Base-by-base conservation (phyloP, 2,113 vertebrate genomes). In the Todiramphus saurophagus region DNA sequence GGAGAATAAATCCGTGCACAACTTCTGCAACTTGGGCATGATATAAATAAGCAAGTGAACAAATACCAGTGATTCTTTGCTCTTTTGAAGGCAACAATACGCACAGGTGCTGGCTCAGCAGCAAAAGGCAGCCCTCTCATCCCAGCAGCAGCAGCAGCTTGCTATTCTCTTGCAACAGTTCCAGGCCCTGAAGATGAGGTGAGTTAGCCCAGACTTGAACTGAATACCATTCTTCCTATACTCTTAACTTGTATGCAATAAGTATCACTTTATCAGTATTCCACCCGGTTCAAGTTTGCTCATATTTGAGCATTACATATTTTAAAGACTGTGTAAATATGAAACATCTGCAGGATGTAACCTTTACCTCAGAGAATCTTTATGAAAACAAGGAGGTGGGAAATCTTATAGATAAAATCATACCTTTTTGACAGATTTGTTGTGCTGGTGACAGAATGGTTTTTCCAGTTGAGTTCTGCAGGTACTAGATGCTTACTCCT, bases 181-280 rank as follows among this genome's bases (percentile, higher is more conserved):
- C 94, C 99, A 99, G 97, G 97, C 99, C 50, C 98, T 99, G 78
- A 99, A 99, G 96, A 98, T 99, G 96, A 99, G 99, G 99, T 99
- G 56, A 95, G 97, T 96, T 96, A 84, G 33, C 48, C 25, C 37
- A 60, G 50, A 28, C 55, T 66, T 84, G 27, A 82, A 12, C 53
- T 25, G 28, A 69, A 30, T 43, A 60, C 37, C 23, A 2, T 70
- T 82, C 31, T 59, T 83, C 16, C 43, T 56, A 3, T 72, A 10
- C 23, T 66, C 41, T 51, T 51, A 6, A 14, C 41, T 75, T 51
- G 31, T 35, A 13, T 81, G 1, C 43, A 46, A 16, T 43, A 37
- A 37, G 43, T 77, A 10, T 4, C 28, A 8, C 77, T n/a, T 83
- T 92, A 37, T 59, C 11, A 50, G 25, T 41, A 25, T 6, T 53